Base-by-base conservation (phyloP, 2,797 vertebrate species). In the Pteronotus mesoamericanus region DNA sequence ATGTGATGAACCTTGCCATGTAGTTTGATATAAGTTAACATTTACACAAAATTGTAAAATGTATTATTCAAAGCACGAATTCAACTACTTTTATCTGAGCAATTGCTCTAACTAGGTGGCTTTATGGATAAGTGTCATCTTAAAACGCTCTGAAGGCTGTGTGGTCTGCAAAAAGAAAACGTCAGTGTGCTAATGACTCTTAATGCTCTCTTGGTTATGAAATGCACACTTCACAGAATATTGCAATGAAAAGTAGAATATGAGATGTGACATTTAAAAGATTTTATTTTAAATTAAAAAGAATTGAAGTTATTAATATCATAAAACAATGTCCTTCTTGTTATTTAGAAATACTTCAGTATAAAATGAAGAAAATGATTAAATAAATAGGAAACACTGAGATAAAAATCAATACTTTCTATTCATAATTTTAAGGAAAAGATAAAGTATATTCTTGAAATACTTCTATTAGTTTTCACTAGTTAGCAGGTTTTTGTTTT, bases 271-370 rank as follows among this genome's bases (percentile, higher is more conserved):
- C 24, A 59, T 75, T 89, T 78, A 19, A 61, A 82, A 89, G 7
- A 10, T 0, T n/a, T 16, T 64, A 61, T 71, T 86, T 97, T 10
- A 72, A 84, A 80, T 82, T 88, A 55, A 85, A 77, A 74, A 8
- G 16, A 95, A 86, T 84, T 86, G 80, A 91, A 93, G n/a, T 68
- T 24, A 72, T 42, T 69, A 9, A 15, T 86, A 57, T 7, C 18
- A 79, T 34, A 72, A 95, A 92, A 78, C 11, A 66, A 8, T 53
- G 71, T 80, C 69, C 11, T 12, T 66, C 5, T 32, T 89, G n/a
- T 79, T 57, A 89, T 93, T 93, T 88, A 80, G 44, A 90, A 89
- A 96, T 61, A 79, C 26, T 84, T 66, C 9, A 48, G 44, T n/a
- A 89, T 64, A 74, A 85, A 87, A 64, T 85, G 19, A 66, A 79